Conservation (phyloP, 2,113 vertebrate species). For the Rhinolophus ferrumequinum region DNA sequence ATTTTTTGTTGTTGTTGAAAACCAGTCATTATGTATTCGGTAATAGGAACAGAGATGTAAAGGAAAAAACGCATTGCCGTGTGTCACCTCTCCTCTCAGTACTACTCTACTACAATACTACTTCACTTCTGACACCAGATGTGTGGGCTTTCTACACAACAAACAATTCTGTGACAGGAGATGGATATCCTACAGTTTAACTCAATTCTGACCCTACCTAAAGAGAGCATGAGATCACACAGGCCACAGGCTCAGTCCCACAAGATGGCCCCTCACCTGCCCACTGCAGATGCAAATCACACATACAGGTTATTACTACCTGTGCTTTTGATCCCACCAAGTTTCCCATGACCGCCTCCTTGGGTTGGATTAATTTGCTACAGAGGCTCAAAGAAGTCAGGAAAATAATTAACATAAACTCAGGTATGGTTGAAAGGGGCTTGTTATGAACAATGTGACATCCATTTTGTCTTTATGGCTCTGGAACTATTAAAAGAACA, state of each 20-base stretch:
- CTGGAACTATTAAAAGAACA: background rate
- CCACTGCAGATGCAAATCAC: background rate
- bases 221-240: background rate
- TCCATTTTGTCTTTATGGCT: background rate
- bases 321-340: background rate
- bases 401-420: background rate
- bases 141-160: background rate
- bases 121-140: background rate
- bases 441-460: background rate
- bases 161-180: background rate
- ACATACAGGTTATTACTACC: background rate
- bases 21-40: background rate
- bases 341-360: background rate
- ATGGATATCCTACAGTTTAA: background rate
- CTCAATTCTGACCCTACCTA: background rate
- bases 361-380: background rate
- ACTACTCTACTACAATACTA: background rate
- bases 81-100: background rate
- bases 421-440: background rate
- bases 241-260: background rate
- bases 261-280: rapidly evolving
- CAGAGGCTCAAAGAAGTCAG: background rate
- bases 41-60: background rate
- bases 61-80: background rate
- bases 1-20: background rate